Conservation (phyloP, 2,113 vertebrate genomes). For the Callaeas wilsoni region DNA sequence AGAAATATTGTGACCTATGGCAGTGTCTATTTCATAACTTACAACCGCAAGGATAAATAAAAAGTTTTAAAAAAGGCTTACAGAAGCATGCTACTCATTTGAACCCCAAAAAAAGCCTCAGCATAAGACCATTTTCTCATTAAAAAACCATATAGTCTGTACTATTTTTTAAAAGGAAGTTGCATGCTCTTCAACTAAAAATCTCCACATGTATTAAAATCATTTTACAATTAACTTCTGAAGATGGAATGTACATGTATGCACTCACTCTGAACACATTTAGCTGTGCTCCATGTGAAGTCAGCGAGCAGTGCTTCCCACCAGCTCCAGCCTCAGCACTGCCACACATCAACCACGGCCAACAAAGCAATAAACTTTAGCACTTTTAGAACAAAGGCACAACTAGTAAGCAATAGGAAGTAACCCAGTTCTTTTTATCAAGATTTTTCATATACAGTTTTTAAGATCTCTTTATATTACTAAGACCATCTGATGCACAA, state of each 20-base stretch:
- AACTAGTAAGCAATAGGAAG: neutral
- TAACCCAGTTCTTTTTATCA: neutral
- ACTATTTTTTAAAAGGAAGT: neutral
- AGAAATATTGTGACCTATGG: conserved; percentile 19
- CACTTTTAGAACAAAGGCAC: neutral
- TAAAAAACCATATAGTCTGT: neutral
- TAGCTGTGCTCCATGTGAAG: neutral
- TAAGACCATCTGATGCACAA: neutral
- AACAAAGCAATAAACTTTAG: neutral
- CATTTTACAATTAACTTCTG: neutral
- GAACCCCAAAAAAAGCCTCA: neutral
- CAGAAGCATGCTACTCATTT: neutral
- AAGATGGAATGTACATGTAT: neutral
- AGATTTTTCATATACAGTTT: neutral
- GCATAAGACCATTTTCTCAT: neutral
- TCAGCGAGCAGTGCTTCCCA: neutral
- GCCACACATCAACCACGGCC: neutral
- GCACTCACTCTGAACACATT: neutral
- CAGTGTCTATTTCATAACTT: conserved; percentile 41
- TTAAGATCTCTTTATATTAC: neutral
- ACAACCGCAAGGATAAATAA: conserved; percentile 29
- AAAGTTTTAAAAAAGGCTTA: neutral
- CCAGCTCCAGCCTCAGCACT: neutral
- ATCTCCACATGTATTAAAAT: neutral
- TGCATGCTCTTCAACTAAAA: neutral